phyloP scores from a whole-genome alignment of 1,140 invertebrate species.

The Capitella teleta region DNA sequence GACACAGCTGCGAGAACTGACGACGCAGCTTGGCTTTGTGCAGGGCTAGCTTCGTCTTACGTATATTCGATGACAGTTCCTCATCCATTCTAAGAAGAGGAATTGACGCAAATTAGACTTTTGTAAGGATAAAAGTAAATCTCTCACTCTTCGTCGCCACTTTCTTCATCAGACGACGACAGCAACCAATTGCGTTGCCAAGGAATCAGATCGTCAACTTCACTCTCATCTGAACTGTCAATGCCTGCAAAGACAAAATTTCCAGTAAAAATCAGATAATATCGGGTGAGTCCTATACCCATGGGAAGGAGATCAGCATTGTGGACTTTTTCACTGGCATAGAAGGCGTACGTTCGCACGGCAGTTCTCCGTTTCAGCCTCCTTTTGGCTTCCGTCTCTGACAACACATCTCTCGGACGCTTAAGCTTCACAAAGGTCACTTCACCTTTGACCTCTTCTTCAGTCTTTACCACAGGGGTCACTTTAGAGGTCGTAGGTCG shows the following conservation, averaged over 20 bases:
- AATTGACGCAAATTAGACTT: not conserved
- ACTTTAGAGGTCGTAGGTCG: too few relatives aligned
- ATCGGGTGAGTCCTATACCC: too few relatives aligned
- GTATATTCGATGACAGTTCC: slow-evolving; percentile 17
- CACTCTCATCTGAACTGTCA: slow-evolving; percentile 37
- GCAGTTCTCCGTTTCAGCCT: too few relatives aligned
- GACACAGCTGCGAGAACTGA: slow-evolving; percentile 25
- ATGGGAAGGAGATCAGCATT: too few relatives aligned
- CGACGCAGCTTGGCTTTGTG: slow-evolving; percentile 24
- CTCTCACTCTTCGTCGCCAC: slow-evolving; percentile 27
- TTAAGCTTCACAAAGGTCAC: too few relatives aligned
- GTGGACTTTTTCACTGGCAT: too few relatives aligned
- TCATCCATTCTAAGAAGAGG: slow-evolving; percentile 8
- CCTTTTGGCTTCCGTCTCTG: too few relatives aligned
- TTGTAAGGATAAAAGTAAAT: not conserved
- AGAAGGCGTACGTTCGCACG: too few relatives aligned
- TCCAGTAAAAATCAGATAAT: too few relatives aligned
- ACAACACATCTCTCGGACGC: too few relatives aligned
- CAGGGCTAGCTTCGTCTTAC: slow-evolving; percentile 28
- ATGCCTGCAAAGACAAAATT: slow-evolving; percentile 33
- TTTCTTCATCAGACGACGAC: slow-evolving; percentile 36
- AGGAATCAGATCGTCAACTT: slow-evolving; percentile 32
- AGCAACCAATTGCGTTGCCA: slow-evolving; percentile 36
- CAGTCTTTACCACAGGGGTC: too few relatives aligned
- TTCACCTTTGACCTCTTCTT: too few relatives aligned